Percentiles rank a stretch among this genome's conserved stretches.
Evolutionary conservation across 92 coral and sea anemone species (phyloP).

Genomic region (Actinernus sp.): DNA sequence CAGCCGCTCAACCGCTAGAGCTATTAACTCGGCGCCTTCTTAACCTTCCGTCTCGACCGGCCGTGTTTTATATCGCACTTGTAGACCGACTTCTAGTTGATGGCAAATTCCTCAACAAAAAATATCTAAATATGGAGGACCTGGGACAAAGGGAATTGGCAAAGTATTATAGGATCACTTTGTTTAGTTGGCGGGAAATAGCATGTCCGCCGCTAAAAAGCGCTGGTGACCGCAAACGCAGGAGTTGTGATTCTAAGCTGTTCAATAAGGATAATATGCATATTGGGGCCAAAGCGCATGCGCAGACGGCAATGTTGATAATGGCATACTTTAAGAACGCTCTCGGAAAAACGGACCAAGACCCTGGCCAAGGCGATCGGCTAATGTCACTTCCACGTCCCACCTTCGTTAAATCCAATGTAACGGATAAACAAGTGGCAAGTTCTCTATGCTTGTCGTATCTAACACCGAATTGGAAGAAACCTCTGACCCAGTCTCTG

Average conservation of each 20-base stretch:
- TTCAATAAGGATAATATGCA: constrained; percentile 50
- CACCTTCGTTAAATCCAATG: too few relatives aligned
- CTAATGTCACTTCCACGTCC: too few relatives aligned
- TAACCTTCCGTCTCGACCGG: constrained; percentile 47
- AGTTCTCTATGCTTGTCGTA: constrained; percentile 60
- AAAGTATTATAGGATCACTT: constrained; percentile 66
- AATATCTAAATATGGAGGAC: constrained; percentile 72
- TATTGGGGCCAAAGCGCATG: constrained; percentile 36
- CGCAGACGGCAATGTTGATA: constrained; percentile 30
- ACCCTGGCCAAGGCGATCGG: too few relatives aligned
- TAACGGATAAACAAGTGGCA: constrained; percentile 8
- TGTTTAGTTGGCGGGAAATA: constrained; percentile 78
- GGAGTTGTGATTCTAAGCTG: background rate
- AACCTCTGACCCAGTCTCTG: constrained; percentile 36
- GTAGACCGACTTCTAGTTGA: constrained; percentile 35
- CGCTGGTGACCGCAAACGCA: constrained; percentile 12
- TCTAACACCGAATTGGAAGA: constrained; percentile 56
- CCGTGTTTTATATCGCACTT: constrained; percentile 52
- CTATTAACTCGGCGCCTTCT: constrained; percentile 64
- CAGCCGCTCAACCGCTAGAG: constrained; percentile 65
- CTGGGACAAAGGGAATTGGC: constrained; percentile 73
- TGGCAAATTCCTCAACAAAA: constrained; percentile 19
- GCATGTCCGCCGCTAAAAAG: constrained; percentile 59
- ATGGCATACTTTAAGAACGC: constrained; percentile 32
- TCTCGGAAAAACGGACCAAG: background rate